Base-by-base conservation (phyloP, 1,140 invertebrate genomes). In the Brachionus plicatilis region DNA sequence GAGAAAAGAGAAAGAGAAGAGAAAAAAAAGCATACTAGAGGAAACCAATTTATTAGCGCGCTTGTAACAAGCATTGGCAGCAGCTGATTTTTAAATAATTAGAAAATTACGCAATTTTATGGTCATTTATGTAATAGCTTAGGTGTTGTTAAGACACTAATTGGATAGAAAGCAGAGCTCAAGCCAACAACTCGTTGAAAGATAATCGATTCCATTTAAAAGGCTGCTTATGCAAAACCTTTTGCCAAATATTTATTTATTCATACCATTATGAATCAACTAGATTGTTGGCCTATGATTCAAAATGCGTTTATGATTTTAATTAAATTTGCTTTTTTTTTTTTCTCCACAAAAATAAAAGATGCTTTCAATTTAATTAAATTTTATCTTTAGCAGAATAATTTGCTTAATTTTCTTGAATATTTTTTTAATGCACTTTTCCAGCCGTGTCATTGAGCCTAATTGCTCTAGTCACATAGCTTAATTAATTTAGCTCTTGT, bases 171-270 rank as follows among this genome's bases (percentile, higher is more conserved):
- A n/a, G 53, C 53, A 60, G 53, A 60, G 53, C 53, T 60, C 53
- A 60, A 60, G 53, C 53, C 17, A 60, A 60, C 53, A 60, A 60
- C 53, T 60, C 53, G 53, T 8, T 60, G n/a, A 60, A 60, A 60
- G 53, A 60, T 60, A 60, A 60, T 60, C 53, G 53, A 60, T 60
- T 60, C 27, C 5, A 33, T 68, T 68, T 68, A 33, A n/a, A 33
- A 68, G 14, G 33, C 66, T 68, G 66, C 33, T 68, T 68, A 68
- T 68, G 66, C 33, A 68, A 68, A 68, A 68, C 27, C 27, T 68
- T 68, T 68, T 68, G 33, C 66, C 66, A 68, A 68, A 33, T 68
- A 68, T 68, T 68, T 68, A 68, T 68, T 68, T 68, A 68, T 68
- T 33, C 33, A 60, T 60, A 60, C 53, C 53, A 60, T 60, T 60